These are phyloP conservation scores for Cinclus mexicanus DNA, from an alignment of 2,113 vertebrate genomes.

Conservation along the genomic window DNA sequence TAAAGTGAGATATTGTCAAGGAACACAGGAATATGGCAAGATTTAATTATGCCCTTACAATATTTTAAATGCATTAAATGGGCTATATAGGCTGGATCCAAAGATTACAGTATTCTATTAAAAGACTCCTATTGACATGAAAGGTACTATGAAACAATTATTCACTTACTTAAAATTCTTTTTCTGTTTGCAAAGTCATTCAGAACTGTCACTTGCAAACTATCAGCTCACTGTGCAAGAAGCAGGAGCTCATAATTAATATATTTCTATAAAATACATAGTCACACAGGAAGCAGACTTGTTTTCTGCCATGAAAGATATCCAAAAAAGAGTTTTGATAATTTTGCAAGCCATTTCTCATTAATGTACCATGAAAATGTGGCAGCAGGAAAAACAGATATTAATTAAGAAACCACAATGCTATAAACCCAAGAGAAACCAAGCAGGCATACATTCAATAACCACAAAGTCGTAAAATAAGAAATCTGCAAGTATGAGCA, in stretches of 20 bases:
- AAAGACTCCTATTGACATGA: background rate
- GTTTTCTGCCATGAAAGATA: background rate
- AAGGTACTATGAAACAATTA: conserved; percentile 22
- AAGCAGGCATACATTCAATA: background rate
- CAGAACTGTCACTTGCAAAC: conserved; percentile 9
- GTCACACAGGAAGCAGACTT: background rate
- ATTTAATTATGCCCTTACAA: conserved; percentile 32
- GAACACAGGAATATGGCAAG: background rate
- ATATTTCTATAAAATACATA: background rate
- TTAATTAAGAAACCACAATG: background rate
- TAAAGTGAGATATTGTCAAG: background rate
- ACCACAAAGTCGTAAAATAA: background rate
- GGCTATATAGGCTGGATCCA: conserved; percentile 7
- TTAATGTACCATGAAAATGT: background rate
- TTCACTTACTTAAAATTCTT: conserved; percentile 25
- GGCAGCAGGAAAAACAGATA: background rate
- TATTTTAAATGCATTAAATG: conserved; percentile 15
- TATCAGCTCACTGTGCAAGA: background rate
- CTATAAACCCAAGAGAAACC: background rate
- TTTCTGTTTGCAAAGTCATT: conserved; percentile 13
- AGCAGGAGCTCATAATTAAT: background rate
- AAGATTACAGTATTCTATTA: background rate
- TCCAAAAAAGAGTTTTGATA: background rate
- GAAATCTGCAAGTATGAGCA: background rate
- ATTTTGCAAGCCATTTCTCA: background rate